Base-by-base conservation (phyloP, 1,140 invertebrate genomes). In the Nephila pilipes region DNA sequence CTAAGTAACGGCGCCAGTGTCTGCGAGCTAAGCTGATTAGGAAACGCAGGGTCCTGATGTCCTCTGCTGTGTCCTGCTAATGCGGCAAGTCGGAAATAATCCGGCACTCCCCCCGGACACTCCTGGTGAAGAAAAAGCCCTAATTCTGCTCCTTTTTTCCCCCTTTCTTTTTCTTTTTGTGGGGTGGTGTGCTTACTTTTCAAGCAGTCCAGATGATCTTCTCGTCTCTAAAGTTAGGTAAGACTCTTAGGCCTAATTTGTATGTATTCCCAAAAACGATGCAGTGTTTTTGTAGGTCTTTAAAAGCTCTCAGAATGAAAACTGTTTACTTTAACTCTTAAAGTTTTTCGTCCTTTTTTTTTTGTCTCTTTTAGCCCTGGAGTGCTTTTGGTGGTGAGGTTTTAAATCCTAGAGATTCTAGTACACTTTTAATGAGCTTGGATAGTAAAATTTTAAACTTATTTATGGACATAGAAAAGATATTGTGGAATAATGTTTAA, bases 61-160 rank as follows among this genome's bases (percentile, higher is more conserved):
- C 55, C 55, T 58, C 29, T 60, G 46, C 55, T 29, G 83, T 85
- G 83, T 88, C 63, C 87, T 65, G 87, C 87, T 88, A 88, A 88
- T 88, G 87, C 87, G 63, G 32, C 87, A 88, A 69, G 87, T 88
- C 87, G 87, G 58, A 69, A 88, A 88, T 88, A 88, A 88, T 88
- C 87, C 87, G 60, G 29, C 57, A 22, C 65, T 55, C 22, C 54
- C 46, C 80, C 87, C 12, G 87, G 60, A 88, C n/a, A 69, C 87
- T 38, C 58, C 58, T 79, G 55, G 83, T 38, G 46, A 1, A 88
- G 87, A 69, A 69, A 69, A 69, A 63, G 38, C n/a, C 36, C 25
- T 88, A 88, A 88, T 88, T 88, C 87, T 88, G n/a, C 54, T 46
- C 46, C 46, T 69, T 63, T 87, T 36, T 88, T 88, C 18, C 57